phyloP scores from a whole-genome alignment of 2,888 invertebrate genomes.

The Drosophila kokeensis region DNA sequence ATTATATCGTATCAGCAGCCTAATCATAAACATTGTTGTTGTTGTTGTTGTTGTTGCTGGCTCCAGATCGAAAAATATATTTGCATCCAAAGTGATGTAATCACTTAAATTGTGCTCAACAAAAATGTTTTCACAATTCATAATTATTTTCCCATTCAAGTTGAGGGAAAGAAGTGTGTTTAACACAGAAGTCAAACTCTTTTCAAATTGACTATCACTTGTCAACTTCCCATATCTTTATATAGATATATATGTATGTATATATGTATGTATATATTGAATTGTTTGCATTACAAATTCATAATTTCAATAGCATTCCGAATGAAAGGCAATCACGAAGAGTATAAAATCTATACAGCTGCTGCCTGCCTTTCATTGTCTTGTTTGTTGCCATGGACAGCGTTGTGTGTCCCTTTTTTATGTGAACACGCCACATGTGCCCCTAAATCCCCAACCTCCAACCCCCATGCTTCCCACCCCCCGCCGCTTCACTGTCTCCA shows the following conservation, averaged over 20 bases:
- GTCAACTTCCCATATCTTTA: not conserved
- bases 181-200: not conserved
- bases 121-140: not conserved
- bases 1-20: not conserved
- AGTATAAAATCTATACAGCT: constrained; percentile 12
- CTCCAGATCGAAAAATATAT: not conserved
- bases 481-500: not conserved
- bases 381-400: constrained; percentile 21
- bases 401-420: constrained; percentile 27
- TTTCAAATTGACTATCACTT: not conserved
- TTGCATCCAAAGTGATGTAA: not conserved
- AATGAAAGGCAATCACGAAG: not conserved
- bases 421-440: constrained; percentile 21
- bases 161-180: not conserved
- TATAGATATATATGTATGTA: not conserved
- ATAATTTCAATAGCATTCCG: constrained; percentile 3
- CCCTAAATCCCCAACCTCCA: not conserved
- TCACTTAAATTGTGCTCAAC: not conserved
- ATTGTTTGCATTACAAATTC: not conserved
- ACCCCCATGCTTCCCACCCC: not conserved
- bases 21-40: not conserved
- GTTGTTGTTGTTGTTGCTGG: not conserved
- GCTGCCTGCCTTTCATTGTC: not conserved
- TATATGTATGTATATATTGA: not conserved
- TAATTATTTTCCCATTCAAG: not conserved